phyloP scores from a whole-genome alignment of 2,797 vertebrate species.

The Staurois parvus region DNA sequence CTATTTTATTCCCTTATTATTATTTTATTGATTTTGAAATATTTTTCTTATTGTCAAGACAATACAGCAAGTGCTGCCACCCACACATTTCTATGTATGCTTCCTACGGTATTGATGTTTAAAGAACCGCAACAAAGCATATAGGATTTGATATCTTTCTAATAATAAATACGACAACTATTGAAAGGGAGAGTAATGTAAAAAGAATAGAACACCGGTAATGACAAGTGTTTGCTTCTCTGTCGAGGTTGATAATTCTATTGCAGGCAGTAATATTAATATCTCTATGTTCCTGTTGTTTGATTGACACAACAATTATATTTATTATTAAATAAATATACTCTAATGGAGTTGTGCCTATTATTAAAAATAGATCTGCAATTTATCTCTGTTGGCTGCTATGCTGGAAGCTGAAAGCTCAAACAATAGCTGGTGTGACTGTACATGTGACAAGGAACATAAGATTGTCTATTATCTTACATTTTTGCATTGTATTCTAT shows the following conservation, averaged over 20 bases:
- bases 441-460: conserved; percentile 36
- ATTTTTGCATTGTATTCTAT: conserved; percentile 26
- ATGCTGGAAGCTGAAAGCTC: neutral
- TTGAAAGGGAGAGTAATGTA: neutral
- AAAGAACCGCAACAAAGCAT: conserved; percentile 14
- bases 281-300: conserved; percentile 14
- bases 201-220: conserved; percentile 19
- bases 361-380: conserved; percentile 50
- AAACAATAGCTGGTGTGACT: conserved; percentile 27
- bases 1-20: neutral
- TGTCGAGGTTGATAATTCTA: conserved; percentile 18
- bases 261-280: conserved; percentile 16
- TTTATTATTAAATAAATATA: conserved; percentile 52
- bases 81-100: neutral
- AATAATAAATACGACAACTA: conserved; percentile 25
- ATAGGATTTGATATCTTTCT: neutral
- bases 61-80: neutral
- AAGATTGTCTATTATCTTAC: conserved; percentile 19
- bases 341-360: conserved; percentile 39
- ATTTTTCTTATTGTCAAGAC: neutral
- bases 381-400: conserved; percentile 40
- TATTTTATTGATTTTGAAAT: neutral
- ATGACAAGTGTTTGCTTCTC: conserved; percentile 16
- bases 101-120: neutral
- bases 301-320: conserved; percentile 50